Evolutionary conservation across 2,888 invertebrate species (phyloP).

Genomic region (Oegoconia quadripuncta): DNA sequence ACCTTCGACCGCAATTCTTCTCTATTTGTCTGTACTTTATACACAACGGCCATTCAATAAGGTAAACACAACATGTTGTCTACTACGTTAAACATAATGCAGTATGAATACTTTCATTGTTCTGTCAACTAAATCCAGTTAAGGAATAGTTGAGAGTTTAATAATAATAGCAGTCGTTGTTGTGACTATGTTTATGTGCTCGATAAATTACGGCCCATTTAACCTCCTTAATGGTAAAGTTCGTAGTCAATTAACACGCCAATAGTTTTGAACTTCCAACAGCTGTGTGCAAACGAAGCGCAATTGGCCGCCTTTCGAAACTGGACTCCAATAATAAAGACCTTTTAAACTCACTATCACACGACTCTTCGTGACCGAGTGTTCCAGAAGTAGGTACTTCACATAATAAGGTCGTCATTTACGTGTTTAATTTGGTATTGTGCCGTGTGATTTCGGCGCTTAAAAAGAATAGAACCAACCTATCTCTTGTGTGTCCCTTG

Average conservation of each 20-base stretch:
- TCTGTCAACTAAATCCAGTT: conserved; percentile 20
- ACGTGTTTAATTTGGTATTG: conserved; percentile 23
- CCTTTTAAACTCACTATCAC: conserved; percentile 43
- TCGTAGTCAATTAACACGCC: conserved; percentile 63
- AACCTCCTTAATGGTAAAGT: conserved; percentile 61
- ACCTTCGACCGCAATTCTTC: conserved; percentile 51
- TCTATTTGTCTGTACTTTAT: conserved; percentile 39
- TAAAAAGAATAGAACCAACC: no score
- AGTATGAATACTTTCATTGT: conserved; percentile 21
- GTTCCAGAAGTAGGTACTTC: conserved; percentile 22
- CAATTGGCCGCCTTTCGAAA: conserved; percentile 52
- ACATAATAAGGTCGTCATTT: conserved; percentile 22
- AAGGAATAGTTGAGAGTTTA: conserved; percentile 30
- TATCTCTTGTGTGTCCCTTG: no score
- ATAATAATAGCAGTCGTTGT: conserved; percentile 31
- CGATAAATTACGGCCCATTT: conserved; percentile 55
- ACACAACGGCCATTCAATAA: conserved; percentile 8
- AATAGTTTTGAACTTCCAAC: conserved; percentile 62
- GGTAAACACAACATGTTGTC: conserved; percentile 14
- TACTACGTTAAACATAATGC: conserved; percentile 25
- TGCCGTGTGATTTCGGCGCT: no score
- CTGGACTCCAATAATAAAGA: conserved; percentile 43
- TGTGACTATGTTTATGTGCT: conserved; percentile 38
- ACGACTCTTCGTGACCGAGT: conserved; percentile 36
- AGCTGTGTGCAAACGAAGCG: conserved; percentile 51